Percentiles rank a stretch among this genome's conserved stretches.
phyloP scores from a whole-genome alignment of 2,113 vertebrate genomes.

The Sus scrofa region DNA sequence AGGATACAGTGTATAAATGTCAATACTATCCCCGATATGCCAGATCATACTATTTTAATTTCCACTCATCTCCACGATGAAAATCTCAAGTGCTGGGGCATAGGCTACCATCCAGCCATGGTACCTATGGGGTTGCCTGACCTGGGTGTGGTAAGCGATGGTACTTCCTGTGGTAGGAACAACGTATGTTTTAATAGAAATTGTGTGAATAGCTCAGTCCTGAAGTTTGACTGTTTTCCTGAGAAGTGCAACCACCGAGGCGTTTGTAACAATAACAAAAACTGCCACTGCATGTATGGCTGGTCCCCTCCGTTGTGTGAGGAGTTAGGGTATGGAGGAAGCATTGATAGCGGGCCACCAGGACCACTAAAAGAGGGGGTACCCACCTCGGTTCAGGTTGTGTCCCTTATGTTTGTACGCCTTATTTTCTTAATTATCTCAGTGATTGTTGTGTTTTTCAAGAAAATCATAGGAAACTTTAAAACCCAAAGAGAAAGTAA shows the following conservation, averaged over 20 bases:
- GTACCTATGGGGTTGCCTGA: neutral
- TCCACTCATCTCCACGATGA: neutral
- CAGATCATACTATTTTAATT: neutral
- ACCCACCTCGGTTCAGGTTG: accelerated
- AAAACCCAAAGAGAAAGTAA: accelerated
- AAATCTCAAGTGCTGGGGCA: conserved; percentile 71
- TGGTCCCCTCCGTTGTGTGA: conserved; percentile 90
- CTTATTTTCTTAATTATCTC: neutral
- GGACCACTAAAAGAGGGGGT: accelerated
- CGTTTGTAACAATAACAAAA: conserved; percentile 76
- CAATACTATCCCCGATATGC: neutral
- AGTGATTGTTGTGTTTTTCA: neutral
- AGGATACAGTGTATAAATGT: conserved; percentile 74
- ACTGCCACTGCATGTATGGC: conserved; percentile 91
- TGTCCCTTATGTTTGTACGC: neutral
- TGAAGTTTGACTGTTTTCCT: neutral
- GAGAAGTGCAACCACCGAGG: conserved; percentile 56
- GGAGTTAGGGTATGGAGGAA: conserved; percentile 87
- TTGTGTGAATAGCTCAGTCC: neutral
- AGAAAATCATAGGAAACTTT: accelerated
- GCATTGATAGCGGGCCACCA: conserved; percentile 88
- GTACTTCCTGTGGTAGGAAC: conserved; percentile 44
- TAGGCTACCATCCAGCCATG: neutral
- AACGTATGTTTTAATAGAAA: conserved; percentile 63
- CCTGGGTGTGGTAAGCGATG: neutral